phyloP scores from a whole-genome alignment of 2,113 vertebrate species.

The Chaenogobius annularis region DNA sequence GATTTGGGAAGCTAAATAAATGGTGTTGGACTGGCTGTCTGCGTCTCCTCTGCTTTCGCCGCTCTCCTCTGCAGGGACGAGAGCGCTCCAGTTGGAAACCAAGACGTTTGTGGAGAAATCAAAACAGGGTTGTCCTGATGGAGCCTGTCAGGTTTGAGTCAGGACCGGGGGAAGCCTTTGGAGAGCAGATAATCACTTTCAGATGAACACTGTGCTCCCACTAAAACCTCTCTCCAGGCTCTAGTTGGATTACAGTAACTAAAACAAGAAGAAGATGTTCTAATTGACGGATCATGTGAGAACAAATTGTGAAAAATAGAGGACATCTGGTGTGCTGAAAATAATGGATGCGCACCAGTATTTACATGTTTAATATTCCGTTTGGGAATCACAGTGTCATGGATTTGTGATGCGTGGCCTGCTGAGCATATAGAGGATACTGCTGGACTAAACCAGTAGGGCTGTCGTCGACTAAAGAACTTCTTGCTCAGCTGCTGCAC shows the following conservation, averaged over 20 bases:
- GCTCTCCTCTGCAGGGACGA: constrained; percentile 57
- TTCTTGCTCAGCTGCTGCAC: no score
- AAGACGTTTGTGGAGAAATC: constrained; percentile 63
- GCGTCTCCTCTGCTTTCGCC: constrained; percentile 21
- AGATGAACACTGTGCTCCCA: constrained; percentile 72
- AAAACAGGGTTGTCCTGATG: constrained; percentile 63
- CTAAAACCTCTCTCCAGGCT: constrained; percentile 46
- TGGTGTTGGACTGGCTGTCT: constrained; percentile 37
- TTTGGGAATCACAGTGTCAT: not conserved
- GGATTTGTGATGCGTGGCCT: not conserved
- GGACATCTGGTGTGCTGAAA: constrained; percentile 3
- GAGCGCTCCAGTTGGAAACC: constrained; percentile 57
- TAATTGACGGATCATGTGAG: constrained; percentile 50
- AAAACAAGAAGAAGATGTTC: constrained; percentile 45
- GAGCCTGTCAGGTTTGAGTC: constrained; percentile 65
- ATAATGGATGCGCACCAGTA: not conserved
- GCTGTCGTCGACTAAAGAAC: no score
- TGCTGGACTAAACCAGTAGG: no score
- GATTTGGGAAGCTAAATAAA: constrained; percentile 68
- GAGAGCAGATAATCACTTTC: constrained; percentile 75
- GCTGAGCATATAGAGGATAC: no score
- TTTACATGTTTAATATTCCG: not conserved
- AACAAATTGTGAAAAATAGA: constrained; percentile 21
- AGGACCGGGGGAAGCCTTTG: constrained; percentile 43
- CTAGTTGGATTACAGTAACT: constrained; percentile 26